phyloP scores from a whole-genome alignment of 2,888 invertebrate species.

The Eueremaeus valkanovi region DNA sequence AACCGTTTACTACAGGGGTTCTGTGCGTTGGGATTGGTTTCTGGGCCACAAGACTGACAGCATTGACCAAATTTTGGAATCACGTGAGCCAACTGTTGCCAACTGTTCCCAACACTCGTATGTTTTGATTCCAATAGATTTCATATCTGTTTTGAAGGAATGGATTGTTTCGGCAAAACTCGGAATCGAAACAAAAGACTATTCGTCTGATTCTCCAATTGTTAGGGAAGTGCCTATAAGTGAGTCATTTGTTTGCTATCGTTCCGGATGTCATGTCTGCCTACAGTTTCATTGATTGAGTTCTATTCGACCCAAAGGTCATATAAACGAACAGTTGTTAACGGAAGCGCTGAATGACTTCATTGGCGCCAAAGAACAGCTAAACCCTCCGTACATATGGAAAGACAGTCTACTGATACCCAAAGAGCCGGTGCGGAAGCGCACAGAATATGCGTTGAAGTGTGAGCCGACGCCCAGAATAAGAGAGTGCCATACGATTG shows the following conservation, averaged over 20 bases:
- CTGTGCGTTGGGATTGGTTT: not conserved
- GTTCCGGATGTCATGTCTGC: not conserved
- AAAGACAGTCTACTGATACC: not conserved
- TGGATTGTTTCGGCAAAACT: constrained; percentile 33
- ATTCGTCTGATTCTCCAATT: constrained; percentile 21
- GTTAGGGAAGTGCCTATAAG: not conserved
- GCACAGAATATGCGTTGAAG: no score
- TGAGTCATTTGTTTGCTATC: not conserved
- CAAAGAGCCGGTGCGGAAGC: not conserved
- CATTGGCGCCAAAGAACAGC: not conserved
- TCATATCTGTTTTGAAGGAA: constrained; percentile 16
- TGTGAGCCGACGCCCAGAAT: constrained; percentile 25
- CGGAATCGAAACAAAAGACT: constrained; percentile 32
- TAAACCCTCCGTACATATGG: not conserved
- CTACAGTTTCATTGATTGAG: not conserved
- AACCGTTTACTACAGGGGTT: not conserved
- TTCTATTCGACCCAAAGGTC: not conserved
- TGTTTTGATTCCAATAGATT: not conserved
- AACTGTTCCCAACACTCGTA: no score
- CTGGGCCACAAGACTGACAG: no score
- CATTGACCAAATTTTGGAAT: not conserved
- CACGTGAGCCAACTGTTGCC: constrained; percentile 6
- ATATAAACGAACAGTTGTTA: constrained; percentile 4
- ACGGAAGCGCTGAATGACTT: not conserved
- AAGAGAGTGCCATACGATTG: constrained; percentile 27